A percentile compares a stretch with the other conserved stretches of the same genome.
phyloP scores from a whole-genome alignment of 2,888 invertebrate species.

The Brachynemurus nebulosus region DNA sequence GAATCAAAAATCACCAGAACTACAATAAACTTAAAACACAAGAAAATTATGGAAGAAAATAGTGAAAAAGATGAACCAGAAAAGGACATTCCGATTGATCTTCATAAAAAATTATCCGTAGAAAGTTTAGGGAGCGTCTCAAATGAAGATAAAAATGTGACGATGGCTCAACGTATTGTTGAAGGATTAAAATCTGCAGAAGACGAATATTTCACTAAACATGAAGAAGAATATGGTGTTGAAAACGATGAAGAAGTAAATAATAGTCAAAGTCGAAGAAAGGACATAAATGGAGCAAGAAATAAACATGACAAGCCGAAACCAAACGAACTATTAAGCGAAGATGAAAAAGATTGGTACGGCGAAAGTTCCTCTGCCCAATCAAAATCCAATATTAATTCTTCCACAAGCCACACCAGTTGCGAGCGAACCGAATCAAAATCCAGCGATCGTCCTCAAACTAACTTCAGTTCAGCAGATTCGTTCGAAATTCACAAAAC shows the following conservation, averaged over 20 bases:
- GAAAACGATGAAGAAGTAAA: neutral
- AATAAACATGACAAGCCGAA: neutral
- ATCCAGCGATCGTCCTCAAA: neutral
- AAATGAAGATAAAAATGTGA: neutral
- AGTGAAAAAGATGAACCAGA: neutral
- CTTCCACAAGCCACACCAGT: neutral
- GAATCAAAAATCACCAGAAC: too few relatives aligned
- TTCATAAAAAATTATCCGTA: neutral
- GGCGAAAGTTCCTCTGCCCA: neutral
- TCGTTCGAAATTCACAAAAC: neutral
- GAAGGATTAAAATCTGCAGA: neutral
- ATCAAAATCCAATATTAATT: neutral
- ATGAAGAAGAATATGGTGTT: neutral
- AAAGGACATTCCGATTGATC: neutral
- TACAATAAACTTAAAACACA: too few relatives aligned
- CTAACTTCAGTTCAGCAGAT: too few relatives aligned
- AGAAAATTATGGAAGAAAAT: too few relatives aligned
- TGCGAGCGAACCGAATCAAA: neutral
- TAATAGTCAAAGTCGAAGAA: neutral
- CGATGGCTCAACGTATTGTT: neutral
- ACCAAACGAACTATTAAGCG: neutral
- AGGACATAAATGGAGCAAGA: too few relatives aligned
- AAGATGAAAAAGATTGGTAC: conserved; percentile 1
- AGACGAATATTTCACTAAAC: neutral
- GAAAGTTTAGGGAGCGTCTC: too few relatives aligned